A percentile compares a stretch with the other conserved stretches of the same genome.
These are phyloP conservation scores for Pteronotus mesoamericanus DNA, from an alignment of 2,797 vertebrate genomes.

Conservation along the genomic window DNA sequence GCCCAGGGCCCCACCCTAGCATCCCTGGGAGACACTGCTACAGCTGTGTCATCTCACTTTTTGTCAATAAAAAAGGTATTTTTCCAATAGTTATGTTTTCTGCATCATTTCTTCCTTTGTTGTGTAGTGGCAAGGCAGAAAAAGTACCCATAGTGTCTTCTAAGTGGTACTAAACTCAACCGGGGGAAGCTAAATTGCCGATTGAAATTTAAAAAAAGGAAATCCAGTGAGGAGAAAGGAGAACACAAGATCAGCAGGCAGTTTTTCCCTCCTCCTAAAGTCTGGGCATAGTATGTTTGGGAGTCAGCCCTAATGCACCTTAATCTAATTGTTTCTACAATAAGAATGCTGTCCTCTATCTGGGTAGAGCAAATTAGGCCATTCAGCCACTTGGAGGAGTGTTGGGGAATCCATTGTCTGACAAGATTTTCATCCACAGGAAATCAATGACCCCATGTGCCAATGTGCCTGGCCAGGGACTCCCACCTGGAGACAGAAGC, in stretches of 20 bases:
- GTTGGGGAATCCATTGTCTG: neutral
- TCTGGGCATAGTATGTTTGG: neutral
- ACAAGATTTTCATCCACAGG: conserved; percentile 5
- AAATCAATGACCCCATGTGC: neutral
- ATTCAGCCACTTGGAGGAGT: neutral
- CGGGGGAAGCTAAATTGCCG: neutral
- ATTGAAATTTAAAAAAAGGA: neutral
- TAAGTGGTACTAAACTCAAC: neutral
- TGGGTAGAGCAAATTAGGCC: neutral
- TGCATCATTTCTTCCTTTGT: neutral
- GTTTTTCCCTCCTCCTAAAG: conserved; percentile 21
- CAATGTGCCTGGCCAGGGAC: neutral
- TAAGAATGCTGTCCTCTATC: neutral
- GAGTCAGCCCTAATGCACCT: neutral
- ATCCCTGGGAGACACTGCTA: neutral
- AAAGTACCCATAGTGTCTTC: neutral
- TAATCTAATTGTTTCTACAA: neutral
- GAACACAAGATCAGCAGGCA: neutral
- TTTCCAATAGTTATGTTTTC: conserved; percentile 43
- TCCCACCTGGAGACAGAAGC: neutral
- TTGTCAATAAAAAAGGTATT: neutral
- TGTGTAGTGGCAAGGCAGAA: neutral
- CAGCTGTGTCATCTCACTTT: neutral
- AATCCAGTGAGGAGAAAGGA: neutral
- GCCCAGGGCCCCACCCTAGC: neutral